Conservation (phyloP, 2,797 vertebrate genomes). For the Hoplostethus atlanticus region DNA sequence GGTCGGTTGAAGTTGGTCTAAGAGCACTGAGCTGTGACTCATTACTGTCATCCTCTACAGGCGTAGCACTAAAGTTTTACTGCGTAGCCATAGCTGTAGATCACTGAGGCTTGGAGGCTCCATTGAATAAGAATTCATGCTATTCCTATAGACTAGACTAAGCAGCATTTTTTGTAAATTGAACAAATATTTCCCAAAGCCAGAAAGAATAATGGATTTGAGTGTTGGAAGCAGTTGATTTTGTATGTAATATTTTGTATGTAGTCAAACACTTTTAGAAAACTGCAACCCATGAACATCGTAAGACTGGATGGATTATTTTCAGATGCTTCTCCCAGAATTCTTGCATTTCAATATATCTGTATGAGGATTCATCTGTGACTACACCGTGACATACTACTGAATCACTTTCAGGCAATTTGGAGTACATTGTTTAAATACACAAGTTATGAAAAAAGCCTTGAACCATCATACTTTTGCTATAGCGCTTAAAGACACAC, state of each 20-base stretch:
- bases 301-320: conserved; percentile 19
- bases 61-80: conserved; percentile 18
- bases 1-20: conserved; percentile 34
- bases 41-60: conserved; percentile 66
- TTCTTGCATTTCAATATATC: neutral
- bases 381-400: neutral
- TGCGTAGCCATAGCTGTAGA: conserved; percentile 16
- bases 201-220: neutral
- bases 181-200: conserved; percentile 2
- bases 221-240: too few species aligned
- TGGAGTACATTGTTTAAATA: conserved; percentile 19
- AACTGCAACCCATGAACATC: neutral
- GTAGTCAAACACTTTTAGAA: neutral
- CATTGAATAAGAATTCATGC: conserved; percentile 8
- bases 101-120: conserved; percentile 5
- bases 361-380: conserved; percentile 15
- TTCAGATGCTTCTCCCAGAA: conserved; percentile 2
- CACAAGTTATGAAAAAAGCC: too few species aligned
- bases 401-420: conserved; percentile 34
- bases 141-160: neutral
- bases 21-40: conserved; percentile 61
- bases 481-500: conserved; percentile 45
- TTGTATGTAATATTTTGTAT: neutral
- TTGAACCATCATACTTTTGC: neutral
- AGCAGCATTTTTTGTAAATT: conserved; percentile 5